Conservation (phyloP, 2,113 vertebrate species). For the Agapornis roseicollis region DNA sequence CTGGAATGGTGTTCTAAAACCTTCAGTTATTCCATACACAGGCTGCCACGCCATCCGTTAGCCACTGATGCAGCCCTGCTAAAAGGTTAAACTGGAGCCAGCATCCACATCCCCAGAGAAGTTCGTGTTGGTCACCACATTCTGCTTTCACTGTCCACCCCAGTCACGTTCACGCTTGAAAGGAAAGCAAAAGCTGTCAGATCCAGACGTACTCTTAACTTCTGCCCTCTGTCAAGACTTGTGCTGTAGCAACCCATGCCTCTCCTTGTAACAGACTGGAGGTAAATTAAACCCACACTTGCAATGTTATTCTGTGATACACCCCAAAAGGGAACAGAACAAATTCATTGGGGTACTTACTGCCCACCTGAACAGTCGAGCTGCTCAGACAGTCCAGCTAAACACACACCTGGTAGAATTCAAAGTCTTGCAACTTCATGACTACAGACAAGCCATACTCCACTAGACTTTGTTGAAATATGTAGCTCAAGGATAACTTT, state of each 20-base stretch:
- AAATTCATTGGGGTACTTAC: not conserved
- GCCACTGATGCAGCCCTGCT: not conserved
- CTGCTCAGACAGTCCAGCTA: not conserved
- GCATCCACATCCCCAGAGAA: not conserved
- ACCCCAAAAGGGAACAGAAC: not conserved
- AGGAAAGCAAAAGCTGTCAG: not conserved
- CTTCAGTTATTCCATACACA: not conserved
- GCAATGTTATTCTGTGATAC: fast-evolving
- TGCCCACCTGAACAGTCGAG: not conserved
- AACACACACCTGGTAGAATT: not conserved
- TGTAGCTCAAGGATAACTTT: not conserved
- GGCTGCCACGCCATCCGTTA: not conserved
- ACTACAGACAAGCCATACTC: not conserved
- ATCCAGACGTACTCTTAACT: not conserved
- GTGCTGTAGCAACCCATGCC: not conserved
- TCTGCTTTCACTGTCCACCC: not conserved
- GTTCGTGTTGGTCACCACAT: not conserved
- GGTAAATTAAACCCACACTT: not conserved
- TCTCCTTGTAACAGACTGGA: not conserved
- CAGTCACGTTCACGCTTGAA: not conserved
- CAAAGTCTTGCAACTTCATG: not conserved
- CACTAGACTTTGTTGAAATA: not conserved
- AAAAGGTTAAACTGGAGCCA: not conserved
- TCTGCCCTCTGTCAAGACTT: not conserved
- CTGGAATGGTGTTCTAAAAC: not conserved